Percentiles rank a stretch among this genome's conserved stretches.
Conservation (phyloP, 2,797 vertebrate species). For the Sebastiscus tertius region DNA sequence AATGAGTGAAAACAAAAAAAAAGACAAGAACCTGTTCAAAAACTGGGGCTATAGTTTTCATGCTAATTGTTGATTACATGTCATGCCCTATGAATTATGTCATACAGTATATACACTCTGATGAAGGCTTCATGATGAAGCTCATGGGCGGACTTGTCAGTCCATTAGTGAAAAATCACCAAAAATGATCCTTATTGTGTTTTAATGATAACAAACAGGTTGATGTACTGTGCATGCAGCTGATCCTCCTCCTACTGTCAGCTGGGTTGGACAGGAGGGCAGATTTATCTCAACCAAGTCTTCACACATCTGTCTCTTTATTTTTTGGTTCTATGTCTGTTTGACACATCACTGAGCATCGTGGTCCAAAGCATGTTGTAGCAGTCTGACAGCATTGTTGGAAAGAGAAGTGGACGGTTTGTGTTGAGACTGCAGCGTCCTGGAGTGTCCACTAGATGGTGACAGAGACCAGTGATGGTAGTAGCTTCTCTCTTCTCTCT, state of each 20-base stretch:
- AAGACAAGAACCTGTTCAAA: background rate
- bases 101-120: background rate
- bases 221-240: background rate
- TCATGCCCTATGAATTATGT: background rate
- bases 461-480: slow-evolving; percentile 27
- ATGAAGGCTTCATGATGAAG: background rate
- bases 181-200: background rate
- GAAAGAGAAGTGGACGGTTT: background rate
- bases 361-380: background rate
- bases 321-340: background rate
- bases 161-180: background rate
- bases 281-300: background rate
- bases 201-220: background rate
- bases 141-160: background rate
- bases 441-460: slow-evolving; percentile 63
- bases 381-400: background rate
- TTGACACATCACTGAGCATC: background rate
- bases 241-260: background rate
- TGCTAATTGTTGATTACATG: background rate
- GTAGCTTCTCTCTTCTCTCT: background rate
- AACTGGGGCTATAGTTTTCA: background rate
- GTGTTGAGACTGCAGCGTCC: slow-evolving; percentile 5
- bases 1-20: background rate
- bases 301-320: background rate
- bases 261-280: background rate